Conservation (phyloP, 2,888 invertebrate species). For the Lydus trimaculatus region DNA sequence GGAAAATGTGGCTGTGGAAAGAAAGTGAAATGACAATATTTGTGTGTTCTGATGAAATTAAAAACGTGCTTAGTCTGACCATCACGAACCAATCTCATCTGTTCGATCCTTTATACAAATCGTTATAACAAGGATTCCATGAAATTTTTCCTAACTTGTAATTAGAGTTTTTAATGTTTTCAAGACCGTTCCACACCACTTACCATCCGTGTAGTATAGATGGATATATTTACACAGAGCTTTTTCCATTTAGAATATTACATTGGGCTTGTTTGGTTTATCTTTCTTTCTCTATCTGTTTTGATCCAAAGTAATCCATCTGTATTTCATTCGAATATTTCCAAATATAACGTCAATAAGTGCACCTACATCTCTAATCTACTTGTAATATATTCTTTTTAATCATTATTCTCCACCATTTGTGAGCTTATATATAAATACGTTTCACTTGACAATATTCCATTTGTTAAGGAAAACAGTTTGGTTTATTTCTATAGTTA, state of each 20-base stretch:
- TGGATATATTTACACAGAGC: not conserved
- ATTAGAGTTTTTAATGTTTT: constrained; percentile 18
- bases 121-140: not conserved
- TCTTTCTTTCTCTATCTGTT: constrained; percentile 24
- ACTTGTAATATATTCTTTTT: not conserved
- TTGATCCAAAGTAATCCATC: not conserved
- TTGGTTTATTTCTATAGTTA: constrained; percentile 35
- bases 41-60: constrained; percentile 56
- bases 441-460: constrained; percentile 33
- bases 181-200: constrained; percentile 6
- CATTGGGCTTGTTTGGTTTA: constrained; percentile 32
- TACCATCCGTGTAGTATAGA: not conserved
- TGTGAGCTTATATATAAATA: not conserved
- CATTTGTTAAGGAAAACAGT: constrained; percentile 26
- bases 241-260: constrained; percentile 44
- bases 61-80: constrained; percentile 57
- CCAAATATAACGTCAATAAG: not conserved
- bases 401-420: not conserved
- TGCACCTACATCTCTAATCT: not conserved
- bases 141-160: constrained; percentile 6
- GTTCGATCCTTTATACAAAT: not conserved
- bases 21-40: constrained; percentile 59
- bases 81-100: constrained; percentile 37
- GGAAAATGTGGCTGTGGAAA: constrained; percentile 56
- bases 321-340: not conserved